Conservation (phyloP, 2,113 vertebrate species). For the Poeciliopsis prolifica region DNA sequence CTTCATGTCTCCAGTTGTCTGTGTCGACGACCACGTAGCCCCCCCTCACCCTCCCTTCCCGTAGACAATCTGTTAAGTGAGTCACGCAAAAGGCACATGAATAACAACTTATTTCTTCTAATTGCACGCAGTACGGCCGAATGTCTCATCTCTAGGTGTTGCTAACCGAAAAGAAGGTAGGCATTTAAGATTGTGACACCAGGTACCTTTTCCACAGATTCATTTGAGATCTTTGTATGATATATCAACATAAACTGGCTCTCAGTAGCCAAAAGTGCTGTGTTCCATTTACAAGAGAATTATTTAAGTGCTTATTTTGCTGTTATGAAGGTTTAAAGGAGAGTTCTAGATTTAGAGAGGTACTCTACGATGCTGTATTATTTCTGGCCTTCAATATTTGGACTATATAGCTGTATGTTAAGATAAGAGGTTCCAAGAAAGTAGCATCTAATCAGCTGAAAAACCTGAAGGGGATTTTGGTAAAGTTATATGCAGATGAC, state of each 20-base stretch:
- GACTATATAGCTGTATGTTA: constrained; percentile 38
- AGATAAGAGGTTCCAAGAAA: constrained; percentile 7
- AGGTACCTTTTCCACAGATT: constrained; percentile 52
- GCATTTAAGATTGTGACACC: constrained; percentile 80
- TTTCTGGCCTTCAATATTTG: constrained; percentile 10
- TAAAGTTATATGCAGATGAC: constrained; percentile 47
- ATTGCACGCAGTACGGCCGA: constrained; percentile 96
- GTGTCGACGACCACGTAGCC: constrained; percentile 82
- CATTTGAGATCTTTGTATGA: constrained; percentile 12
- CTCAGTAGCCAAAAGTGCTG: constrained; percentile 20
- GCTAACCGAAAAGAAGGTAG: constrained; percentile 99
- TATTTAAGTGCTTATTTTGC: constrained; percentile 6
- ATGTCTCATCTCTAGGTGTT: constrained; percentile 99
- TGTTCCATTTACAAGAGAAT: constrained; percentile 2
- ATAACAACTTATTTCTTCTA: constrained; percentile 94
- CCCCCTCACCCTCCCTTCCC: constrained; percentile 27
- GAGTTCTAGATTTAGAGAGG: constrained; percentile 22
- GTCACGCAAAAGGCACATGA: constrained; percentile 83
- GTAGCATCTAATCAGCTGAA: constrained; percentile 25
- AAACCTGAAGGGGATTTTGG: constrained; percentile 37
- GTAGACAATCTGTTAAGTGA: constrained; percentile 66
- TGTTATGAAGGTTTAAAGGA: constrained; percentile 20
- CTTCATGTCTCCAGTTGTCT: constrained; percentile 85
- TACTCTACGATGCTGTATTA: constrained; percentile 16
- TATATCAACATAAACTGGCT: constrained; percentile 6